Base-by-base conservation (phyloP, 2,888 invertebrate species). In the Ommatoiulus sabulosus region DNA sequence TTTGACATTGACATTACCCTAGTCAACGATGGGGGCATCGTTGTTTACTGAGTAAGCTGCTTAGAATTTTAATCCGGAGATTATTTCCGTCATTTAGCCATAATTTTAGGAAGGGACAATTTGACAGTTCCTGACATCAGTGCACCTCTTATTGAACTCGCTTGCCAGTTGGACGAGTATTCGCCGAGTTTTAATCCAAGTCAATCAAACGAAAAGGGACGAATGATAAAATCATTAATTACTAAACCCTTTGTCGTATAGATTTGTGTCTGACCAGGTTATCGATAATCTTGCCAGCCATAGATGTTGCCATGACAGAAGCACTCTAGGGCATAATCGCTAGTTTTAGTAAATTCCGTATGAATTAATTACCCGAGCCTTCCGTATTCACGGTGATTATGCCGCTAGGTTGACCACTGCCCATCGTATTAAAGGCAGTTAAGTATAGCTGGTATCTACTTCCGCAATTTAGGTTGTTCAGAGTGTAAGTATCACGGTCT, bases 401-500 rank as follows among this genome's bases (percentile, higher is more conserved):
- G 24, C 89, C 89, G 48, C 89, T 89, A 8, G 89, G 89, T 86
- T 89, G 89, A 43, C 89, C 89, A n/a, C 87, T 89, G 44, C 89
- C 89, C 88, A 89, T 89, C 48, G 84, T 44, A 44, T 89, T 89
- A 52, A 87, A 89, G 10, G 89, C 89, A 8, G 89, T 89, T n/a
- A 89, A 44, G 63, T 89, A 89, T 15, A 89, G 44, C 86, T 89
- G 89, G 48, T 89, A 89, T 44, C 89, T 86, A 43, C 89, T 89
- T n/a, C 89, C 89, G 43, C 89, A 89, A 44, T 86, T 86, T 12
- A 89, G 88, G 35, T 89, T 89, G 44, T 89, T 89, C 80, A 89
- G 63, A 10, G 89, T 89, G 52, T 88, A 87, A 20, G 86, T 63
- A 84, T 89, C 87, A 43, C 87, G 87, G 24, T 84, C 87, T 44